Evolutionary conservation across 2,888 invertebrate genomes (phyloP).

Genomic region (Dynastes tityus): DNA sequence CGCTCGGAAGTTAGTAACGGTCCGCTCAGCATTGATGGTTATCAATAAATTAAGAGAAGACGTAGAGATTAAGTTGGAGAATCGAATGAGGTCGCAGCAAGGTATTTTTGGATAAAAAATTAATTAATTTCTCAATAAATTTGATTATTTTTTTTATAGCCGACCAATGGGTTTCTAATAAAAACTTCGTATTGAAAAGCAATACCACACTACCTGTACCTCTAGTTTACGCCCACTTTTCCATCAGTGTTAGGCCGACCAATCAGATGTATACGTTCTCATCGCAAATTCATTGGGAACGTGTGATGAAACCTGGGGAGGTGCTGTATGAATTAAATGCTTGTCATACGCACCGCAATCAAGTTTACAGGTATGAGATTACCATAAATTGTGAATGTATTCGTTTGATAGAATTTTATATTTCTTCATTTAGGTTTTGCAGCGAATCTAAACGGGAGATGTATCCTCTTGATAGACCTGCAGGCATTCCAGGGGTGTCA

Average conservation of each 20-base stretch:
- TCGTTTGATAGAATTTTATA: not conserved
- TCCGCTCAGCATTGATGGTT: slow-evolving; percentile 91
- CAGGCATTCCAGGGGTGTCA: slow-evolving; percentile 61
- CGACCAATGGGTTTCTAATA: slow-evolving; percentile 65
- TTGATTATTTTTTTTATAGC: slow-evolving; percentile 48
- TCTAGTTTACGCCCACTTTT: slow-evolving; percentile 81
- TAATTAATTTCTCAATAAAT: not conserved
- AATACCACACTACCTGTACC: slow-evolving; percentile 83
- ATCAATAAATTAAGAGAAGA: slow-evolving; percentile 83
- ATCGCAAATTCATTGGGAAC: slow-evolving; percentile 76
- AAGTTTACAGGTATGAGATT: slow-evolving; percentile 69
- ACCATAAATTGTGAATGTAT: not conserved
- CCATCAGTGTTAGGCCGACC: slow-evolving; percentile 82
- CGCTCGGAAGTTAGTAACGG: slow-evolving; percentile 93
- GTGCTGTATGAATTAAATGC: slow-evolving; percentile 67
- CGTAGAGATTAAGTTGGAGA: slow-evolving; percentile 82
- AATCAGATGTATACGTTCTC: slow-evolving; percentile 74
- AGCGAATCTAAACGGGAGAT: slow-evolving; percentile 85
- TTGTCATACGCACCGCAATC: slow-evolving; percentile 70
- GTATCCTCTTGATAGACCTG: slow-evolving; percentile 80
- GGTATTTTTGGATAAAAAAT: slow-evolving; percentile 16
- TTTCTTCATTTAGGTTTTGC: slow-evolving; percentile 77
- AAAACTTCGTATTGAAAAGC: slow-evolving; percentile 70
- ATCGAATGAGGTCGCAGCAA: slow-evolving; percentile 57
- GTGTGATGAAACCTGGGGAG: slow-evolving; percentile 72